phyloP scores from a whole-genome alignment of 2,888 invertebrate species.

The Gari tellinella region DNA sequence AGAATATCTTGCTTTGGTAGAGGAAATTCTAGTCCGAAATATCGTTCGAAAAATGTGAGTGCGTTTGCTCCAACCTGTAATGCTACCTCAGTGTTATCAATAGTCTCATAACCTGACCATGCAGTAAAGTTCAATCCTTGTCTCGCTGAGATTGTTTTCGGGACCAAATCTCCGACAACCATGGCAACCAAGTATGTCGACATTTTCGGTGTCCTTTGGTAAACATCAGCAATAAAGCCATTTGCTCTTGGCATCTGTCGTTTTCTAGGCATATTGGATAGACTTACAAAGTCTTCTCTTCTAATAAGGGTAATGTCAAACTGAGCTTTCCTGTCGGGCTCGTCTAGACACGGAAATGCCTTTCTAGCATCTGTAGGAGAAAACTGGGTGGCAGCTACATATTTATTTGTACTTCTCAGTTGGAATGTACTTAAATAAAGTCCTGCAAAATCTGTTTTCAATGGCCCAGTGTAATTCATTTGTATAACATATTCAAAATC shows the following conservation, averaged over 20 bases:
- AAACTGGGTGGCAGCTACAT: slow-evolving; percentile 92
- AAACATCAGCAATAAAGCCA: slow-evolving; percentile 89
- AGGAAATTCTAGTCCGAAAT: slow-evolving; percentile 94
- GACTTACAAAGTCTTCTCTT: slow-evolving; percentile 59
- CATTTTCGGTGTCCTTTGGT: slow-evolving; percentile 68
- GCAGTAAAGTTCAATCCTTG: slow-evolving; percentile 84
- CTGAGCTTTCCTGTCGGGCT: slow-evolving; percentile 93
- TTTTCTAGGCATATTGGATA: slow-evolving; percentile 73
- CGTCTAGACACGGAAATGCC: slow-evolving; percentile 98
- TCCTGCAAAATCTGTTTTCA: slow-evolving; percentile 86
- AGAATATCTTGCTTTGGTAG: slow-evolving; percentile 95
- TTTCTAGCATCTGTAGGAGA: slow-evolving; percentile 96
- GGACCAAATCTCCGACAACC: slow-evolving; percentile 81
- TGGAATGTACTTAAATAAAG: slow-evolving; percentile 62
- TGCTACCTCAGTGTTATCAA: slow-evolving; percentile 89
- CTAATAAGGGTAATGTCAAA: slow-evolving; percentile 90
- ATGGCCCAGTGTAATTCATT: slow-evolving; percentile 89
- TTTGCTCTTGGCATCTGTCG: slow-evolving; percentile 46
- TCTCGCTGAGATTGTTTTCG: slow-evolving; percentile 60
- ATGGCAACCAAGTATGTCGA: slow-evolving; percentile 84
- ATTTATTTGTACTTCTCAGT: slow-evolving; percentile 44
- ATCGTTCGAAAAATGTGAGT: slow-evolving; percentile 91
- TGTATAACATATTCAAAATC: slow-evolving; percentile 88
- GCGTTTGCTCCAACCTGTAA: slow-evolving; percentile 87
- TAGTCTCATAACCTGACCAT: slow-evolving; percentile 86